Conservation (phyloP, 1,140 invertebrate species). For the Aradophagus sp. region DNA sequence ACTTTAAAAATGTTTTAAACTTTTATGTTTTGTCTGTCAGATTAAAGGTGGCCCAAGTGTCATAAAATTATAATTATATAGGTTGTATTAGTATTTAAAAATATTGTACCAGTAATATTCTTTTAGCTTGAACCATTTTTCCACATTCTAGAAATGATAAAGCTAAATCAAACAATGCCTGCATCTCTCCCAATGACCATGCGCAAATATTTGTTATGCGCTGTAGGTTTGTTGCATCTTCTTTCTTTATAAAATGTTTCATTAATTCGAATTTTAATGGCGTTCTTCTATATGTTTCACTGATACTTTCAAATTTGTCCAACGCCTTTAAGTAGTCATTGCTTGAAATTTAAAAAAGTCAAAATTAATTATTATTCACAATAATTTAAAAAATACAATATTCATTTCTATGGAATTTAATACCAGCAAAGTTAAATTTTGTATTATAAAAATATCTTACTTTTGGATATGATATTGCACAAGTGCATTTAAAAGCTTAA, state of each 20-base stretch:
- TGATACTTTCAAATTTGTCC: slow-evolving; percentile 81
- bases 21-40: too few relatives aligned
- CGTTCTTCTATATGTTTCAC: slow-evolving; percentile 78
- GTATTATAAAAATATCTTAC: too few relatives aligned
- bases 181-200: slow-evolving; percentile 85
- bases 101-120: slow-evolving; percentile 86
- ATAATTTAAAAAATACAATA: too few relatives aligned
- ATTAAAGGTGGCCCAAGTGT: too few relatives aligned
- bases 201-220: slow-evolving; percentile 86
- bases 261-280: slow-evolving; percentile 84
- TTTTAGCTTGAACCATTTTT: slow-evolving; percentile 83
- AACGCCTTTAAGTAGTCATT: slow-evolving; percentile 81
- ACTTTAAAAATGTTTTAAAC: too few relatives aligned
- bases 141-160: slow-evolving; percentile 87
- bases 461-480: too few relatives aligned
- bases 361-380: background rate
- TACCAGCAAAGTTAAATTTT: too few relatives aligned
- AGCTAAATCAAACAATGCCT: slow-evolving; percentile 87
- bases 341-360: slow-evolving; percentile 57
- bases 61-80: too few relatives aligned
- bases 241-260: slow-evolving; percentile 81
- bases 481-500: too few relatives aligned
- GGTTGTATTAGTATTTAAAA: background rate
- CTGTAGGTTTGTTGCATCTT: slow-evolving; percentile 86
- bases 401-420: too few relatives aligned